Conservation (phyloP, 2,888 invertebrate species). For the Caenorhabditis doughertyi region DNA sequence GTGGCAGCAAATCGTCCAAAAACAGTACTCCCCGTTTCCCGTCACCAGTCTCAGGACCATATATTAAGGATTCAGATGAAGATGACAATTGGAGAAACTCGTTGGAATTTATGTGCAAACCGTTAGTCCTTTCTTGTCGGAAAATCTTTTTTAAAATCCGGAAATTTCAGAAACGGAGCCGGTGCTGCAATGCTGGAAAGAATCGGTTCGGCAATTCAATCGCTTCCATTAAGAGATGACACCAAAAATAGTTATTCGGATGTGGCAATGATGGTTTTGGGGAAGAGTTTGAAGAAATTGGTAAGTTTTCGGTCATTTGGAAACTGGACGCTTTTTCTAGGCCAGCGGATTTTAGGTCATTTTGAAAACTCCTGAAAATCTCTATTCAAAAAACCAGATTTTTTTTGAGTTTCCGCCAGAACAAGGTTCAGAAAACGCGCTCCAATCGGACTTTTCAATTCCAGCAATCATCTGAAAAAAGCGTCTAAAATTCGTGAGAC, state of each 20-base stretch:
- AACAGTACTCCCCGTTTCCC: neutral
- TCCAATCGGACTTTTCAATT: too few relatives aligned
- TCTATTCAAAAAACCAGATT: neutral
- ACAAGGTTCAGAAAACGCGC: too few relatives aligned
- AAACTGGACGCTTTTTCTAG: too few relatives aligned
- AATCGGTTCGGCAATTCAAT: conserved; percentile 39
- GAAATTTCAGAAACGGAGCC: conserved; percentile 36
- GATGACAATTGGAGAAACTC: conserved; percentile 38
- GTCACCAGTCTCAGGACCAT: conserved; percentile 11
- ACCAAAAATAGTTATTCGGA: conserved; percentile 49
- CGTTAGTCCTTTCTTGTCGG: conserved; percentile 18
- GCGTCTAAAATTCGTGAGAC: too few relatives aligned
- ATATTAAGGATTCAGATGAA: conserved; percentile 38
- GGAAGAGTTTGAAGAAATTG: conserved; percentile 26
- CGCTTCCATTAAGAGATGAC: conserved; percentile 42
- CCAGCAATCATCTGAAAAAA: too few relatives aligned
- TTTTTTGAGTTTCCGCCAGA: too few relatives aligned
- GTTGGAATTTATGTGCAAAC: conserved; percentile 21
- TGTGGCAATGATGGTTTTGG: conserved; percentile 41
- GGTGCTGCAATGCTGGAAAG: conserved; percentile 32
- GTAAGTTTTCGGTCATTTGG: too few relatives aligned
- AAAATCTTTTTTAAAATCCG: too few relatives aligned
- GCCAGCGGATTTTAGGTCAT: too few relatives aligned
- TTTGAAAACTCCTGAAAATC: neutral
- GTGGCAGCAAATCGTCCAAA: conserved; percentile 12